phyloP scores from a whole-genome alignment of 2,797 vertebrate genomes.

The Mormyrops boulengeri region DNA sequence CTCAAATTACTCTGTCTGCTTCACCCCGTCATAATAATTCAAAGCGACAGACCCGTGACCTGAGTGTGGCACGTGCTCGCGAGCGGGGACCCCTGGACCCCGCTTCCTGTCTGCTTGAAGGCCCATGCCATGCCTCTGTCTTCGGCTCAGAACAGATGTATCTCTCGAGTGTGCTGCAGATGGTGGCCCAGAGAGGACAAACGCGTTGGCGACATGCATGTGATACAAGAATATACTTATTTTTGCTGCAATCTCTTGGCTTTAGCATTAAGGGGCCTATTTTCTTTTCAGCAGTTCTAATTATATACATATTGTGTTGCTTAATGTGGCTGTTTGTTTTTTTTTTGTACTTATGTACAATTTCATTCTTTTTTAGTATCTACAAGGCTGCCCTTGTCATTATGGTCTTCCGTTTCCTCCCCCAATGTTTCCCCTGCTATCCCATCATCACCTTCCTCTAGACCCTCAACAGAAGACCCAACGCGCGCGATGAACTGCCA shows the following conservation, averaged over 20 bases:
- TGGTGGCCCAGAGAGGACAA: conserved; percentile 10
- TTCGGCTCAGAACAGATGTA: not conserved
- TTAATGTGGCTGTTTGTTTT: not conserved
- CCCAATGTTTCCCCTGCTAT: conserved; percentile 14
- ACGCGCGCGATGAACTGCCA: not conserved
- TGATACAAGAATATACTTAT: not conserved
- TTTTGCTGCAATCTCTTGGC: conserved; percentile 1
- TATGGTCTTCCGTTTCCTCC: not conserved
- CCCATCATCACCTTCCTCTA: conserved; percentile 20
- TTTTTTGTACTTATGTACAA: not conserved
- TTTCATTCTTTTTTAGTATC: not conserved
- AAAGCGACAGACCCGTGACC: conserved; percentile 6
- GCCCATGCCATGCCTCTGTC: not conserved
- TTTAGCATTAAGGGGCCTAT: conserved; percentile 9
- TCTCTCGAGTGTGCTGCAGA: not conserved
- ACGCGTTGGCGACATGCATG: conserved; percentile 14
- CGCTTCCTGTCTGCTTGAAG: not conserved
- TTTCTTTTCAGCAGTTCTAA: not conserved
- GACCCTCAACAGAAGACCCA: not conserved
- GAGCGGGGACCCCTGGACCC: conserved; percentile 9
- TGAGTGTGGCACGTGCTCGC: not conserved
- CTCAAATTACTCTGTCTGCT: not conserved
- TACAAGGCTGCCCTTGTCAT: not conserved
- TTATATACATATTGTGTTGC: not conserved
- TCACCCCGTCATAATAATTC: conserved; percentile 21